phyloP scores from a whole-genome alignment of 2,888 invertebrate genomes.

The Andrena praecox region DNA sequence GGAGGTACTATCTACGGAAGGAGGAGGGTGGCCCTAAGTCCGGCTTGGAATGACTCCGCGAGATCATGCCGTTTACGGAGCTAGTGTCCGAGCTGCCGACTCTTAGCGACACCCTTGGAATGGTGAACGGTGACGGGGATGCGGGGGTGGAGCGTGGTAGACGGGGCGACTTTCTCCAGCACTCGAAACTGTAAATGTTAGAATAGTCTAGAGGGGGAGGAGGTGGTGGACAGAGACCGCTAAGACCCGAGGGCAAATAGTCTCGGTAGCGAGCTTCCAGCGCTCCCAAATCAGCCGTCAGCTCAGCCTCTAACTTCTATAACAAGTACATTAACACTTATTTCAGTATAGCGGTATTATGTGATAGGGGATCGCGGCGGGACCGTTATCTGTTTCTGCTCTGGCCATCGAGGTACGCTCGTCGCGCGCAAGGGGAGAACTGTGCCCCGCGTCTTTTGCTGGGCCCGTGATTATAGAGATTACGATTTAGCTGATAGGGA shows the following conservation, averaged over 20 bases:
- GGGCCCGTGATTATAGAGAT: neutral
- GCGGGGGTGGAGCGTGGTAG: constrained; percentile 80
- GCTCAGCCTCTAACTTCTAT: constrained; percentile 86
- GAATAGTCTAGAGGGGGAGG: constrained; percentile 79
- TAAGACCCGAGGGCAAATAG: constrained; percentile 81
- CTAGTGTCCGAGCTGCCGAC: constrained; percentile 77
- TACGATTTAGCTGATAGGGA: neutral
- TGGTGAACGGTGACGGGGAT: constrained; percentile 79
- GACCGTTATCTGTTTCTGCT: constrained; percentile 21
- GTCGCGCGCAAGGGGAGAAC: neutral
- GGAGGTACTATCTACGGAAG: constrained; percentile 75
- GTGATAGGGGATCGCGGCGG: constrained; percentile 21
- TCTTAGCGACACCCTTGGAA: constrained; percentile 81
- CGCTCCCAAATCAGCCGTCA: constrained; percentile 84
- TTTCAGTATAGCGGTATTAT: constrained; percentile 53
- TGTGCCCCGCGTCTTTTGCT: neutral
- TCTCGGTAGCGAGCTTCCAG: constrained; percentile 84
- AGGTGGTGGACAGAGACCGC: constrained; percentile 76
- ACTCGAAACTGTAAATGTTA: constrained; percentile 71
- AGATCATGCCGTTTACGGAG: constrained; percentile 77
- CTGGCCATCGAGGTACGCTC: constrained; percentile 5
- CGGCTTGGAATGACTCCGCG: constrained; percentile 75
- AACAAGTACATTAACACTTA: constrained; percentile 80
- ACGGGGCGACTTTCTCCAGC: constrained; percentile 82
- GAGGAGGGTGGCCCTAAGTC: constrained; percentile 72